Conservation (phyloP, 1,140 invertebrate genomes). For the Pinna nobilis region DNA sequence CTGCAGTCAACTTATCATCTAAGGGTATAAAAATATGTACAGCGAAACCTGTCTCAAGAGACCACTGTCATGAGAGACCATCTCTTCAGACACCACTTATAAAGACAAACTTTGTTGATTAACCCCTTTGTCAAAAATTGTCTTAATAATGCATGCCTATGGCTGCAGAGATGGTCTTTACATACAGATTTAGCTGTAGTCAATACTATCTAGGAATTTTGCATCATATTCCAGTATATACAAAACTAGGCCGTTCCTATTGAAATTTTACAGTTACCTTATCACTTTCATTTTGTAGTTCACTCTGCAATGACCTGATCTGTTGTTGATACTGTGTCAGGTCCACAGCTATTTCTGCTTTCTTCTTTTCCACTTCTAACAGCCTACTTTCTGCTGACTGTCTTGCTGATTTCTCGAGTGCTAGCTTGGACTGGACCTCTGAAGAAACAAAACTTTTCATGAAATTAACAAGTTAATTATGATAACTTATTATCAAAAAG, state of each 20-base stretch:
- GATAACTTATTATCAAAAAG: too few species aligned
- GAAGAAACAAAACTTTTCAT: constrained; percentile 59
- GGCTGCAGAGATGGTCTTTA: background rate
- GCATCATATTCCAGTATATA: background rate
- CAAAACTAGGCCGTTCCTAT: background rate
- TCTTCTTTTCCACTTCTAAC: constrained; percentile 94
- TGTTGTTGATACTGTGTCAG: constrained; percentile 93
- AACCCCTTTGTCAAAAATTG: too few species aligned
- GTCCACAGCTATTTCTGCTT: constrained; percentile 95
- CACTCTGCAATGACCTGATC: constrained; percentile 72
- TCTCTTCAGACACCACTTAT: too few species aligned
- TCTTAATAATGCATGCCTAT: background rate
- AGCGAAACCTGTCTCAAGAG: too few species aligned
- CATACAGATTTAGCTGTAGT: background rate
- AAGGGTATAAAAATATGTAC: too few species aligned
- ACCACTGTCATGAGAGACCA: too few species aligned
- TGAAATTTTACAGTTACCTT: constrained; percentile 57
- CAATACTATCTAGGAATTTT: background rate
- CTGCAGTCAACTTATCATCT: too few species aligned
- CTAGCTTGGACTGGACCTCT: constrained; percentile 93
- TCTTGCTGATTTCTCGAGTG: constrained; percentile 89
- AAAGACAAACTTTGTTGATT: too few species aligned
- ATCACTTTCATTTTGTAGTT: constrained; percentile 62
- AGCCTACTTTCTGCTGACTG: constrained; percentile 88
- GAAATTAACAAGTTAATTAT: background rate